Evolutionary conservation across 1,140 invertebrate species (phyloP), one percentile per base, ranked within the genome.

Genomic region (Rhagoletis zephyria): DNA sequence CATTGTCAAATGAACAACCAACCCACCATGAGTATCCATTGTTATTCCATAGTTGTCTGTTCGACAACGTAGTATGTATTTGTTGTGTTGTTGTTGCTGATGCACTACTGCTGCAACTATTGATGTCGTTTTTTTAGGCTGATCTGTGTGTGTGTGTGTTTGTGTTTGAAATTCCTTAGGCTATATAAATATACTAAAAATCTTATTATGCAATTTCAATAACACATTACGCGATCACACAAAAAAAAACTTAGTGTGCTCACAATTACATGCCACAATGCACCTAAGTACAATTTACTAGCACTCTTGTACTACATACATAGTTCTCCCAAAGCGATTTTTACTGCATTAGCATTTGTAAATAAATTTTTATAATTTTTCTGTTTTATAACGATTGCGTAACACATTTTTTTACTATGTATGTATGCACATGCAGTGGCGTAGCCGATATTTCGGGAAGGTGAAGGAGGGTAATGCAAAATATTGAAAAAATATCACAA

Each of bases 151-250:
- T 12, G 30, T 74, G 42, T 74, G 4, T 12, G 42, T 70, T 63
- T 63, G 3, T 74, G 12, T n/a, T n/a, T n/a, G n/a, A 42, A 16
- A 74, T 74, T 74, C 67, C 42, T 48, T 42, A 42, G 40, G 45
- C 16, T 74, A 14, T 16, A 74, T 45, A 74, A 74, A 45, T 12
- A 74, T 45, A 74, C 14, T 74, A 48, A 30, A 67, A 74, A 74
- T 74, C 67, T 45, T 45, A 74, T 74, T 74, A 74, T 74, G 42
- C 42, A 74, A 74, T 74, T 74, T 74, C 67, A 74, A 74, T 74
- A 74, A 74, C 67, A 74, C 67, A 48, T 45, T 74, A 48, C 42
- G 42, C 12, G 10, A 12, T 48, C 42, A 42, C 42, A 16, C 16
- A n/a, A 65, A 16, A 65, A 74, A 74, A 12, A 48, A n/a, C n/a